These are phyloP conservation scores for Rhineura floridana DNA, from an alignment of 2,113 vertebrate genomes.

Conservation along the genomic window DNA sequence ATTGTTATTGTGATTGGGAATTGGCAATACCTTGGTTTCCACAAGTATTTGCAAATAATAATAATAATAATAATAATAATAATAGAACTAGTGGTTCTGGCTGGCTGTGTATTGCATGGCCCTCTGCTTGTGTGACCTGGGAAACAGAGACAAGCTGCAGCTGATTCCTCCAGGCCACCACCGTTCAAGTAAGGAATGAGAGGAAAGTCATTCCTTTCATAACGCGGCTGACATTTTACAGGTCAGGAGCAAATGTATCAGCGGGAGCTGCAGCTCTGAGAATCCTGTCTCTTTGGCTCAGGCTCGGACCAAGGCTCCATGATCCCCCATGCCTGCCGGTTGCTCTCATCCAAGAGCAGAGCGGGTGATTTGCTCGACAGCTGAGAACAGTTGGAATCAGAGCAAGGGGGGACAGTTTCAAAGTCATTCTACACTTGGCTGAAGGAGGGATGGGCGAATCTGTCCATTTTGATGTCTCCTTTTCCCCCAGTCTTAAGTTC, in stretches of 20 bases:
- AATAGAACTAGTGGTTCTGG: constrained; percentile 15
- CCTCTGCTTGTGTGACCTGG: constrained; percentile 54
- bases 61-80: neutral
- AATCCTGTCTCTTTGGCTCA: constrained; percentile 9
- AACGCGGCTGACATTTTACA: constrained; percentile 35
- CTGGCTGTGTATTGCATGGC: constrained; percentile 57
- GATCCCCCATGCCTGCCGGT: neutral
- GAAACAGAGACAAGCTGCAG: constrained; percentile 53
- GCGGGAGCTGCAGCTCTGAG: neutral
- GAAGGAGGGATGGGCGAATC: neutral
- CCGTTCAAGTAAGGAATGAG: neutral
- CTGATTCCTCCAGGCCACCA: constrained; percentile 40
- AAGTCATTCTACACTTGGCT: neutral
- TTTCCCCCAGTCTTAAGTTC: neutral
- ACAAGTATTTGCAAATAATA: neutral
- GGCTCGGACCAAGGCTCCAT: neutral
- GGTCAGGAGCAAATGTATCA: constrained; percentile 40
- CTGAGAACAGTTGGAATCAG: constrained; percentile 26
- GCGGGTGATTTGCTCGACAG: constrained; percentile 38
- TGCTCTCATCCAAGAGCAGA: constrained; percentile 42
- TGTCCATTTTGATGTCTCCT: neutral
- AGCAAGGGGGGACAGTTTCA: constrained; percentile 13
- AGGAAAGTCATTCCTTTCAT: constrained; percentile 7
- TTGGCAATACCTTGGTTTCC: constrained; percentile 68
- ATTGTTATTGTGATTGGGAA: constrained; percentile 69